Evolutionary conservation across 2,888 invertebrate genomes (phyloP).

Genomic region (Dichetophora obliterata): DNA sequence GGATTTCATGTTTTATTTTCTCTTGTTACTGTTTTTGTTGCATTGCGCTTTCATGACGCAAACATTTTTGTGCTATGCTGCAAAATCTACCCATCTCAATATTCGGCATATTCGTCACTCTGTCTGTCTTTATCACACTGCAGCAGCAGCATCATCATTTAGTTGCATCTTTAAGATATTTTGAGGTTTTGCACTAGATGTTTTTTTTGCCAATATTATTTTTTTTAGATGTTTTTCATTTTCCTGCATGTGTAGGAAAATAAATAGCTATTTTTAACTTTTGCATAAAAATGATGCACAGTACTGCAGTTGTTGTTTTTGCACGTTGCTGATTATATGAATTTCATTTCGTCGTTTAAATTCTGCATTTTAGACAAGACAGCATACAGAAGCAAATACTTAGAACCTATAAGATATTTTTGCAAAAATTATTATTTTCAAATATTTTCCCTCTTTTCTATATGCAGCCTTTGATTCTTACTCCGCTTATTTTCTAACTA

Average conservation of each 20-base stretch:
- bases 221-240: neutral
- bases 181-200: neutral
- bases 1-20: too few species aligned
- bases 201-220: neutral
- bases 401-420: neutral
- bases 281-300: conserved; percentile 22
- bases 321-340: too few species aligned
- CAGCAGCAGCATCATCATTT: conserved; percentile 12
- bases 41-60: neutral
- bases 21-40: neutral
- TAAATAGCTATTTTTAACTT: conserved; percentile 33
- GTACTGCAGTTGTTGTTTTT: neutral
- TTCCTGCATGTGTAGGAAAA: conserved; percentile 25
- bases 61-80: neutral
- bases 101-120: neutral
- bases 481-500: too few species aligned
- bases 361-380: neutral
- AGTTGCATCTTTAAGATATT: conserved; percentile 13
- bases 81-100: neutral
- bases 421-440: neutral
- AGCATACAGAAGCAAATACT: neutral
- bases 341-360: too few species aligned
- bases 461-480: too few species aligned
- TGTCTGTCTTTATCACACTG: too few species aligned
- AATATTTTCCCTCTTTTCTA: neutral